Evolutionary conservation across 2,113 vertebrate genomes (phyloP).

Genomic region (Rhinolophus sinicus): DNA sequence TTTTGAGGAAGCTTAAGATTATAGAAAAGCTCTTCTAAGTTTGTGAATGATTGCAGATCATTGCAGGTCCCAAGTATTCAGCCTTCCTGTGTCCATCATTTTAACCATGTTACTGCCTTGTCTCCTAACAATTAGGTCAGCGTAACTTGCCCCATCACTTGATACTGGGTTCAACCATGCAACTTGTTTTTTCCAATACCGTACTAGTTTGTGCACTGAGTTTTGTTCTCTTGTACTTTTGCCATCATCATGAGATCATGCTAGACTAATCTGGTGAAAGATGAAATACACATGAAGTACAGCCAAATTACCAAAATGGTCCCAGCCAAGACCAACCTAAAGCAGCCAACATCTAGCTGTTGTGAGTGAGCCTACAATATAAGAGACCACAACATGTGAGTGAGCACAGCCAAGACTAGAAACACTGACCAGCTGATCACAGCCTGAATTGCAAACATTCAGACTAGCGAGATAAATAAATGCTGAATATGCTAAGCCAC

Average conservation of each 20-base stretch:
- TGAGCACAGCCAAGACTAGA: background rate
- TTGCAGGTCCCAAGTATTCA: background rate
- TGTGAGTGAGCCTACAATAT: background rate
- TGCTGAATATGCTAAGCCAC: background rate
- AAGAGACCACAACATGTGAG: background rate
- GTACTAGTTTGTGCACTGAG: background rate
- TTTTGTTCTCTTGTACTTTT: background rate
- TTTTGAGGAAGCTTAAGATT: background rate
- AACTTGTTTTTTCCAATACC: background rate
- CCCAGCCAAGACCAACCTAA: background rate
- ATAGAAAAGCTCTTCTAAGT: background rate
- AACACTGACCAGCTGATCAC: background rate
- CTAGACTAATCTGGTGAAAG: background rate
- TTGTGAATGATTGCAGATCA: background rate
- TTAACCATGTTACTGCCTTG: background rate
- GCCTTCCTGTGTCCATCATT: background rate
- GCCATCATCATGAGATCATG: background rate
- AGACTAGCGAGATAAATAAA: background rate
- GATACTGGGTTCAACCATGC: background rate
- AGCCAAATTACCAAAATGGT: background rate
- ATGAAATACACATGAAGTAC: background rate
- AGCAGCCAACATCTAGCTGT: background rate
- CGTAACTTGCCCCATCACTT: background rate
- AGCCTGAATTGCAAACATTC: background rate
- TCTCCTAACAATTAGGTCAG: background rate